Base-by-base conservation (phyloP, 2,888 invertebrate genomes). In the Drosophila subquinaria region DNA sequence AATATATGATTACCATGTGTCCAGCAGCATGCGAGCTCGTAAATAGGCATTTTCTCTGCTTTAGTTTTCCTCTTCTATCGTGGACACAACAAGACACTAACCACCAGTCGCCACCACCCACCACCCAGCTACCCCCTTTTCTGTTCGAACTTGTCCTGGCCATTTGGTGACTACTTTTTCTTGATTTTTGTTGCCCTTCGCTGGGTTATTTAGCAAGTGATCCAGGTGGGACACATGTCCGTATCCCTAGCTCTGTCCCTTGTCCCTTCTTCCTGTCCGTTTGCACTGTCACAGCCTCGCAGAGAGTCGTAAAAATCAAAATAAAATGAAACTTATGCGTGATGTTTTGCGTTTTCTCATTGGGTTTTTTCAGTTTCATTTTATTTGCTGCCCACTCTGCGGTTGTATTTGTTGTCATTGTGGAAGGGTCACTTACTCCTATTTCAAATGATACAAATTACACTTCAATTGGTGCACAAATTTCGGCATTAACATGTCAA, bases 1-100 rank as follows among this genome's bases (percentile, higher is more conserved):
- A 91, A 91, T 91, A 91, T 91, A 91, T 91, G 91, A 91, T 91
- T 91, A 91, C 91, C 91, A 90, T 91, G 91, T 90, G 90, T 91
- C 91, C 90, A 81, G 80, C 87, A 79, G 56, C 82, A 85, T 84
- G 80, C 78, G 78, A 76, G 79, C 88, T 91, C 91, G 91, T 91
- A 91, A 91, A 91, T 91, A 91, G 91, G 91, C 91, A 91, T 91
- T 91, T 91, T 89, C 86, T 79, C 71, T 84, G 81, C 79, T 87
- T 88, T 82, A 85, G 81, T 5, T 76, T 85, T 73, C 57, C 38
- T 40, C 50, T 68, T 68, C 17, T 17, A 17, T 38, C 53, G 50
- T 70, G 77, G 69, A 66, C 75, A 73, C 69, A 76, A 68, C 66
- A 67, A 40, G 57, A 23, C 27, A 62, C 50, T 48, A 27, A 4